Conservation (phyloP, 2,113 vertebrate species). For the Felis catus region F.catus_Fca126_mat1.0 CM031416.1:53038001-53038500, state of each 20-base stretch:
- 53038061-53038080: not conserved
- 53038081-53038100: not conserved
- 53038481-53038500: not conserved
- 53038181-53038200: accelerated
- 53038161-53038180: not conserved
- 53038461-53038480: not conserved
- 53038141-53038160: no score
- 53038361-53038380: not conserved
- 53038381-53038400: not conserved
- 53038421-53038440: not conserved
- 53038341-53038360: not conserved
- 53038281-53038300: not conserved
- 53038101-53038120: not conserved
- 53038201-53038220: not conserved
- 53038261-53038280: not conserved
- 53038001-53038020: not conserved
- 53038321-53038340: not conserved
- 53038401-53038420: not conserved
- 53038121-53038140: not conserved
- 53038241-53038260: not conserved
- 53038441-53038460: not conserved
- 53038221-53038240: not conserved
- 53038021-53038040: not conserved
- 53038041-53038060: not conserved
- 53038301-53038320: not conserved